These are phyloP conservation scores for Onychostruthus taczanowskii DNA, from an alignment of 2,113 vertebrate species.

Conservation along the genomic window DNA sequence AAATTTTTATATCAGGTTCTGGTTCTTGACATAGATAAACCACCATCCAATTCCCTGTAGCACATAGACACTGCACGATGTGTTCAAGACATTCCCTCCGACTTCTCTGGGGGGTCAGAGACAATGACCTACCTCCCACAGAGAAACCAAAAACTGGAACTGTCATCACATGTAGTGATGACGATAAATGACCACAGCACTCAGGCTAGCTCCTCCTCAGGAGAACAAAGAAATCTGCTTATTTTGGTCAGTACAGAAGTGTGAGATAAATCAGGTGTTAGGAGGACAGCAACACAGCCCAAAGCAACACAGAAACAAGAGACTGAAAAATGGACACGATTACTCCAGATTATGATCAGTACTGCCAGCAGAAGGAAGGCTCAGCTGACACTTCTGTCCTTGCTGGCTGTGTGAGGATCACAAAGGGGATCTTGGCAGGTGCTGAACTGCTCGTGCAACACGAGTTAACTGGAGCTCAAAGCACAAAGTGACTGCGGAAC, in stretches of 20 bases:
- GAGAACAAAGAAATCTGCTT: not conserved
- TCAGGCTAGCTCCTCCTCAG: not conserved
- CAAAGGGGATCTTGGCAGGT: accelerated
- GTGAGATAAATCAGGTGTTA: not conserved
- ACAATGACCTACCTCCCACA: not conserved
- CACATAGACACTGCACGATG: not conserved
- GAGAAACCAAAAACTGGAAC: accelerated
- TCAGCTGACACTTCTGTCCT: not conserved
- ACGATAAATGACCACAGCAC: not conserved
- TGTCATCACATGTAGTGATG: not conserved
- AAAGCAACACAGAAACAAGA: not conserved
- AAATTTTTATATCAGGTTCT: not conserved
- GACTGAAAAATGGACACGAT: not conserved
- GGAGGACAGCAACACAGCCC: not conserved
- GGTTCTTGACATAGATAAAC: not conserved
- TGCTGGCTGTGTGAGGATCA: not conserved
- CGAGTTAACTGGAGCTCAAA: accelerated
- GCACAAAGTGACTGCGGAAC: accelerated
- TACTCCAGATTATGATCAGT: not conserved
- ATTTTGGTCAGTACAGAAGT: not conserved
- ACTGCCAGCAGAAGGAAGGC: not conserved
- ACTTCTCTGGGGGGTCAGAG: not conserved
- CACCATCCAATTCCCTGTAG: not conserved
- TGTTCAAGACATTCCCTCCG: not conserved
- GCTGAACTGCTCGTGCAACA: accelerated